Conservation (phyloP, 64 coral and sea anemone species). For the Dendrophyllia cribrosa region DNA sequence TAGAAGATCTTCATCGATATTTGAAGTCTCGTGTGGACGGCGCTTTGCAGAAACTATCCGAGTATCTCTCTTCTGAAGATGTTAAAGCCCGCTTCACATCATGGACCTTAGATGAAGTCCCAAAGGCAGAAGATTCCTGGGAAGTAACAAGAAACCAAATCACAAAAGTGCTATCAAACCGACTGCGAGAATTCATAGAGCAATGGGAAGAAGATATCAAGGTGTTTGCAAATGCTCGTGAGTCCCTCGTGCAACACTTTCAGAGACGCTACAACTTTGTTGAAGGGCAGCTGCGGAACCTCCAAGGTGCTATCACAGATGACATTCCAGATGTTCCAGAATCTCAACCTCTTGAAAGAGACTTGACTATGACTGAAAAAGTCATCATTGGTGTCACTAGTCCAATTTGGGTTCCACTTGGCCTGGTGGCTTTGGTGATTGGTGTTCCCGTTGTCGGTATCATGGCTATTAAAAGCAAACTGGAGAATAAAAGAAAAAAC, state of each 20-base stretch:
- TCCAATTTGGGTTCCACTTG: slow-evolving; percentile 36
- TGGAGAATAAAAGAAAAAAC: background rate
- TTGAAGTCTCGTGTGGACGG: background rate
- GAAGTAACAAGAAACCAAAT: background rate
- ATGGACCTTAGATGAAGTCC: slow-evolving; percentile 22
- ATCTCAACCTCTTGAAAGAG: background rate
- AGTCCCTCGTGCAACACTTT: background rate
- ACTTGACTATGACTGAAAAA: background rate
- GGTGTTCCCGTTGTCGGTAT: slow-evolving; percentile 1
- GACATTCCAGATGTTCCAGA: background rate
- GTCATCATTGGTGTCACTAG: slow-evolving; percentile 22
- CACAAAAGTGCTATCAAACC: background rate
- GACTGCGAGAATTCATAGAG: slow-evolving; percentile 8
- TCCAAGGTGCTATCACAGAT: background rate
- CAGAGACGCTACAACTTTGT: background rate
- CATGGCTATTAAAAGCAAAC: background rate
- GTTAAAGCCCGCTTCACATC: background rate
- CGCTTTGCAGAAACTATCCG: background rate
- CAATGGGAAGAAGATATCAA: slow-evolving; percentile 38
- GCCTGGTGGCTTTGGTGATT: background rate
- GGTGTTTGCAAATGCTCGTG: slow-evolving; percentile 10
- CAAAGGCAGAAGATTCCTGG: slow-evolving; percentile 20
- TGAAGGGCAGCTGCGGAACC: background rate
- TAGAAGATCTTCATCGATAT: background rate
- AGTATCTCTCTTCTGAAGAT: background rate